These are phyloP conservation scores for Calliopsis andreniformis DNA, from an alignment of 1,140 invertebrate species.

Conservation along the genomic window DNA sequence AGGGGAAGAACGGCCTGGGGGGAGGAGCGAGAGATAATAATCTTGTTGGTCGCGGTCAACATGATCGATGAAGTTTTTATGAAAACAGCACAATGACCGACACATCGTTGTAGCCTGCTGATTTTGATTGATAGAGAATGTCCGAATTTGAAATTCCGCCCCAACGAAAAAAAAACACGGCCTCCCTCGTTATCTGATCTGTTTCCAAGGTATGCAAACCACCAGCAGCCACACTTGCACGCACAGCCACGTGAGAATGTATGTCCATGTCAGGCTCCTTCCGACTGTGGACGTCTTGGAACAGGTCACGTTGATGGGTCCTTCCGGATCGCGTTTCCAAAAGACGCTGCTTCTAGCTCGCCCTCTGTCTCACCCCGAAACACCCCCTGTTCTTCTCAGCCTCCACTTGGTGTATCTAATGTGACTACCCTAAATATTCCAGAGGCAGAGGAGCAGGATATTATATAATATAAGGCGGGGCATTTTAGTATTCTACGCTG, in stretches of 20 bases:
- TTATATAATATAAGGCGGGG: too few relatives aligned
- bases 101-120: background rate
- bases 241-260: slow-evolving; percentile 20
- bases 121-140: slow-evolving; percentile 57
- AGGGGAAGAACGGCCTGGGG: background rate
- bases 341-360: slow-evolving; percentile 31
- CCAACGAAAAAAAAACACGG: slow-evolving; percentile 2
- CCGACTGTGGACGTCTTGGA: slow-evolving; percentile 43
- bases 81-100: slow-evolving; percentile 36
- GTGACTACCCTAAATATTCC: background rate
- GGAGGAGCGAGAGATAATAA: background rate
- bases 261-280: slow-evolving; percentile 52
- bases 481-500: too few relatives aligned
- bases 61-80: slow-evolving; percentile 63
- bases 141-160: slow-evolving; percentile 58
- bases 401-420: background rate
- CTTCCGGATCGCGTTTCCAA: slow-evolving; percentile 41
- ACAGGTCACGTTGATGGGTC: slow-evolving; percentile 40
- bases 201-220: slow-evolving; percentile 18
- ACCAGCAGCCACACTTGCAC: background rate
- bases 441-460: too few relatives aligned
- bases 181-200: background rate
- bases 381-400: background rate
- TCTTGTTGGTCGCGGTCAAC: background rate
- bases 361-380: slow-evolving; percentile 18